Evolutionary conservation across 2,888 invertebrate species (phyloP).

Genomic region (Smittia aterrima): DNA sequence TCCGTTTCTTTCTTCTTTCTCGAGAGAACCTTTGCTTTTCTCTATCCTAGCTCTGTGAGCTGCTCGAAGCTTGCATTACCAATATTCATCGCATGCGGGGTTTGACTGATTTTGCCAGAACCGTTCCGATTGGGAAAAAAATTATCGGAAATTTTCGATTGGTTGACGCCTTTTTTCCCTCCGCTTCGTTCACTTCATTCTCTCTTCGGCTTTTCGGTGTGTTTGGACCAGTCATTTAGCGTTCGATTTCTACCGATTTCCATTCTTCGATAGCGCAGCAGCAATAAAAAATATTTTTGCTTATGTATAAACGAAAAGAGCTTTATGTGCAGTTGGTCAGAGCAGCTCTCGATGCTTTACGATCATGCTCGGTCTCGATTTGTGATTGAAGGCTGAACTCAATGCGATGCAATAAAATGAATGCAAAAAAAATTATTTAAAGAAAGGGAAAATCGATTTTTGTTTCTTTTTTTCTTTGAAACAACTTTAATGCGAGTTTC

Average conservation of each 20-base stretch:
- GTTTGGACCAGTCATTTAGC: slow-evolving; percentile 38
- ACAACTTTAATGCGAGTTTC: slow-evolving; percentile 32
- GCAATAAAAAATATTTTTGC: slow-evolving; percentile 27
- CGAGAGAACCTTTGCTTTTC: background rate
- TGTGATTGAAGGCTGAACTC: background rate
- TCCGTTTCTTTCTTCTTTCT: background rate
- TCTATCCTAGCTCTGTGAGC: background rate
- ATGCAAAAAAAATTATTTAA: background rate
- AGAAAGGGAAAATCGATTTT: slow-evolving; percentile 18
- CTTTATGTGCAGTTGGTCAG: slow-evolving; percentile 29
- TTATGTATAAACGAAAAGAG: slow-evolving; percentile 1
- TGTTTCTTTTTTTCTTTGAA: background rate
- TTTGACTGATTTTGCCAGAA: slow-evolving; percentile 31
- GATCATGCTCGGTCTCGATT: slow-evolving; percentile 30
- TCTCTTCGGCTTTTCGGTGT: background rate
- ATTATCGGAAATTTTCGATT: slow-evolving; percentile 40
- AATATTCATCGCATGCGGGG: slow-evolving; percentile 26
- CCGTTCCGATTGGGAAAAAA: slow-evolving; percentile 34
- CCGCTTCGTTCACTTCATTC: slow-evolving; percentile 9
- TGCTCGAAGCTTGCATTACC: slow-evolving; percentile 8
- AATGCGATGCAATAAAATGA: background rate
- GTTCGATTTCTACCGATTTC: slow-evolving; percentile 36
- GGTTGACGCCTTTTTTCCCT: slow-evolving; percentile 40
- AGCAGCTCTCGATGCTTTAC: slow-evolving; percentile 7
- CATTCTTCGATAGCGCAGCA: slow-evolving; percentile 35